Base-by-base conservation (phyloP, 1,140 invertebrate genomes). In the Drosophila lini region DNA sequence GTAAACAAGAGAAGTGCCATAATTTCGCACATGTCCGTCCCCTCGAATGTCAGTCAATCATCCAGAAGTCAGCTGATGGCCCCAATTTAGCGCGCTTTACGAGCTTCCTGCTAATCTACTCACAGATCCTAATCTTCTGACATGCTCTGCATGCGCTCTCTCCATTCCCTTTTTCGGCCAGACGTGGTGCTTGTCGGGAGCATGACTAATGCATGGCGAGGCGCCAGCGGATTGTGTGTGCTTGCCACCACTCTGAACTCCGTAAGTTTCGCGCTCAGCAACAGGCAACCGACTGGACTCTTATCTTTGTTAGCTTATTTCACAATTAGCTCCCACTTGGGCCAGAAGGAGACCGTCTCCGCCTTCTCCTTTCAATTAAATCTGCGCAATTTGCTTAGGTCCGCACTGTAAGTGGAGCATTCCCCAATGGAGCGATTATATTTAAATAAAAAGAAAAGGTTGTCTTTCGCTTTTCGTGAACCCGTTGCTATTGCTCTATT, bases 151-250 rank as follows among this genome's bases (percentile, higher is more conserved):
- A 47, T 36, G 36, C 68, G 34, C 28, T 58, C 52, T 45, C 34
- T 15, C 41, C 28, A 25, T 50, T 57, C 55, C 42, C 48, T 60
- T 70, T 58, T 71, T 58, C 25, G 68, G 42, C 65, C 44, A 70
- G 65, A 50, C 52, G 42, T 16, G 48, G 3, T 32, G 60, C 52
- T 60, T 6, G 22, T 32, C 16, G n/a, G 52, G 19, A 22, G 65
- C 64, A 71, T 71, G 68, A 71, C 68, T 71, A 71, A 71, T 70
- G 68, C 64, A 34, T 71, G 68, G n/a, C 53, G 31, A 57, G 65
- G 64, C 41, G 41, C 48, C 38, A 68, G 38, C 3, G 11, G 31
- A 16, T 22, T 44, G 45, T 63, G 45, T 13, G 16, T 48, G 25
- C 34, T 55, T n/a, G 22, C 34, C 50, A 36, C 65, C 63, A 31